Percentiles rank a stretch among this genome's conserved stretches.
Evolutionary conservation across 1,140 invertebrate genomes (phyloP).

Genomic region (Idris sp.): DNA sequence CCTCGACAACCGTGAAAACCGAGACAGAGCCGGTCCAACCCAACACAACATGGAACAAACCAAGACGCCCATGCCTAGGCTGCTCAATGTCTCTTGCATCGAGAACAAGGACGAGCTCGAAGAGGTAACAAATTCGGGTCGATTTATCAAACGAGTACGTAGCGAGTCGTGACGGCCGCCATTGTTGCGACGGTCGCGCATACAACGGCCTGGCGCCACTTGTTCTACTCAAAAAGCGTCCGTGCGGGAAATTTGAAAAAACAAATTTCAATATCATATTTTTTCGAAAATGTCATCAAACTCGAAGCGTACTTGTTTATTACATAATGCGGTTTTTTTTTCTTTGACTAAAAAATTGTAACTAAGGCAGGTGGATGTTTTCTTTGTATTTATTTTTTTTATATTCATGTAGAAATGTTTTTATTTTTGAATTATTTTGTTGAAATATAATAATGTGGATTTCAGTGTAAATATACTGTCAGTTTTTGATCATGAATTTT

Average conservation of each 20-base stretch:
- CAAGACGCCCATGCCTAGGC: constrained; percentile 68
- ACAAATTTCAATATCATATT: no score
- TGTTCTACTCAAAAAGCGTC: constrained; percentile 54
- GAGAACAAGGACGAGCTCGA: constrained; percentile 90
- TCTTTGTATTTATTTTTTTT: no score
- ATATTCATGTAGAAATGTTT: no score
- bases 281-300: no score
- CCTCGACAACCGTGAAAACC: constrained; percentile 61
- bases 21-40: constrained; percentile 50
- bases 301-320: no score
- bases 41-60: constrained; percentile 71
- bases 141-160: constrained; percentile 72
- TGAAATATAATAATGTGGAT: no score
- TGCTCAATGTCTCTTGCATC: constrained; percentile 83
- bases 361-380: no score
- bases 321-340: no score
- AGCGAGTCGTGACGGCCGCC: constrained; percentile 73
- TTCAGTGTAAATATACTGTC: no score
- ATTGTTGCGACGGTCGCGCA: constrained; percentile 74
- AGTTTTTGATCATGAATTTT: no score
- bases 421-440: no score
- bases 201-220: constrained; percentile 68
- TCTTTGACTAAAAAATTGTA: not conserved
- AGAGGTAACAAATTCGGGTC: constrained; percentile 83
- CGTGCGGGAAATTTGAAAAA: constrained; percentile 69